Evolutionary conservation across 2,113 vertebrate species (phyloP).

Genomic region (Puma concolor): DNA sequence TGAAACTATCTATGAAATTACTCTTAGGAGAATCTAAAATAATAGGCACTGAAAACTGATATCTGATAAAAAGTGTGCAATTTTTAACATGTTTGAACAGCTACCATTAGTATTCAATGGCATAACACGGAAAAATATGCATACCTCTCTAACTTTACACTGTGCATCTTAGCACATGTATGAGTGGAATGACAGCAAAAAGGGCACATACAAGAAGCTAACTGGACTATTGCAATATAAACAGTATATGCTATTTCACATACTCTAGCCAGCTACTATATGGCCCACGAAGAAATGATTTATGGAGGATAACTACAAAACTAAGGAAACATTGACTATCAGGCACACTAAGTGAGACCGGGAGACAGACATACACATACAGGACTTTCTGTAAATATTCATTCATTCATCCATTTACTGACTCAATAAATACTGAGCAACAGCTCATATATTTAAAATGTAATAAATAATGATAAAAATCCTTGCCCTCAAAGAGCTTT

Average conservation of each 20-base stretch:
- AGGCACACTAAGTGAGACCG: background rate
- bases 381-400: background rate
- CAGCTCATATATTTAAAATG: background rate
- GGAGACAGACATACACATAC: background rate
- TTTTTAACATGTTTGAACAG: background rate
- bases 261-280: background rate
- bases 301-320: background rate
- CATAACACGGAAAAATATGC: background rate
- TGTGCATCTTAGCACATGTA: background rate
- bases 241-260: background rate
- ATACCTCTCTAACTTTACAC: background rate
- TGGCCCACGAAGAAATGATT: background rate
- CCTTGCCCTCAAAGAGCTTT: background rate
- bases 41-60: background rate
- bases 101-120: background rate
- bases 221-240: background rate
- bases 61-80: background rate
- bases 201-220: background rate
- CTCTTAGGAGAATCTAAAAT: background rate
- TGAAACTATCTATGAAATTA: background rate
- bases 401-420: background rate
- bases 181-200: background rate
- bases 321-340: background rate
- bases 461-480: background rate
- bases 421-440: background rate